A percentile compares a stretch with the other conserved stretches of the same genome.
Conservation (phyloP, 2,113 vertebrate genomes). For the Triplophysa rosa region DNA sequence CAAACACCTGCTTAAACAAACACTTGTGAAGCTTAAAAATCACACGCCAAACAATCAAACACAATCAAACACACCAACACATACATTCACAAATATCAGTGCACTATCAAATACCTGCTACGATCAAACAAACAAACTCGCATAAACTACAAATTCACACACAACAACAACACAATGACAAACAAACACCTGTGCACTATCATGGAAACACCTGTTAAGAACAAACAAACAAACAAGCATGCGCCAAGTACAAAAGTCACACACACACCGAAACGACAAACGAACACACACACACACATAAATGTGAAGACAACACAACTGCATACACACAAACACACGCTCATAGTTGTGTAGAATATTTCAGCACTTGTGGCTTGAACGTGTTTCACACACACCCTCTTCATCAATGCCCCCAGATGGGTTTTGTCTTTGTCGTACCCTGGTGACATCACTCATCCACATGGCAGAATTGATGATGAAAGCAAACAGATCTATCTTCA, state of each 20-base stretch:
- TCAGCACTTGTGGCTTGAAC: not conserved
- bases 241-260: too few relatives aligned
- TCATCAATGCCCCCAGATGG: constrained; percentile 94
- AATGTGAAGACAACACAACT: too few relatives aligned
- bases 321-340: not conserved
- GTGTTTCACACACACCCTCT: constrained; percentile 81
- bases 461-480: constrained; percentile 98
- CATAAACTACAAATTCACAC: not conserved
- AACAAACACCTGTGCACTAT: not conserved
- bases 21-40: too few relatives aligned
- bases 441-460: constrained; percentile 95
- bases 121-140: too few relatives aligned
- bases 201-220: not conserved
- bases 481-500: constrained; percentile 99
- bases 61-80: not conserved
- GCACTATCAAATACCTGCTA: not conserved
- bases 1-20: too few relatives aligned
- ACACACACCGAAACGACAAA: constrained; percentile 2
- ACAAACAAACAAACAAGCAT: not conserved
- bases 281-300: not conserved
- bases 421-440: constrained; percentile 93
- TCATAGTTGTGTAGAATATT: constrained; percentile 10
- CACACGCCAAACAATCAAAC: not conserved
- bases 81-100: not conserved
- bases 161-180: not conserved